These are phyloP conservation scores for Eulemur rubriventer DNA, from an alignment of 2,797 vertebrate genomes.

Conservation along the genomic window DNA sequence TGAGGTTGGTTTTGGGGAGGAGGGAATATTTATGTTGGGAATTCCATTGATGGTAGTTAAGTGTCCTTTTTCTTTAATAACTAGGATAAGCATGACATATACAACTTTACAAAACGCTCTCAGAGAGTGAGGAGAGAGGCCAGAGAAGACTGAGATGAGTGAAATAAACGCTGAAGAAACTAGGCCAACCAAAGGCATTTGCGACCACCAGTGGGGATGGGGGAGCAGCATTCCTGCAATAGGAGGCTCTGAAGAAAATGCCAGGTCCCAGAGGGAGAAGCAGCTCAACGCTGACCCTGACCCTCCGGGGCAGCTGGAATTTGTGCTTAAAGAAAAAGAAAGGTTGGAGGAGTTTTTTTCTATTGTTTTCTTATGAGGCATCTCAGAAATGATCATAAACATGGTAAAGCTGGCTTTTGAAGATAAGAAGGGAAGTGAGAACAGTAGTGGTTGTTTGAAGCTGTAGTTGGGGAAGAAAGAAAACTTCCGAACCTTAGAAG, in stretches of 20 bases:
- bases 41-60: background rate
- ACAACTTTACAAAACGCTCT: background rate
- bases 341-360: background rate
- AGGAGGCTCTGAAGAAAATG: background rate
- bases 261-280: background rate
- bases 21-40: background rate
- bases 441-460: background rate
- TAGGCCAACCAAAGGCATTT: background rate
- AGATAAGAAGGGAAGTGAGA: background rate
- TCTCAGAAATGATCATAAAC: conserved; percentile 16
- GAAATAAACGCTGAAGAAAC: background rate
- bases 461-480: background rate
- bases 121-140: background rate
- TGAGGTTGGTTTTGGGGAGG: background rate
- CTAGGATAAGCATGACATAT: background rate
- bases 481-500: background rate
- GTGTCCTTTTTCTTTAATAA: background rate
- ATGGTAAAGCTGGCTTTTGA: background rate
- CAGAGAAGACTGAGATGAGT: background rate
- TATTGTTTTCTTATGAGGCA: background rate
- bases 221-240: background rate
- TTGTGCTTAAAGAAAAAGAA: background rate
- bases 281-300: background rate
- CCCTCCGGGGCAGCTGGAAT: background rate
- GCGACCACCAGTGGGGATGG: too few relatives aligned